Evolutionary conservation across 1,140 invertebrate genomes (phyloP).

Genomic region (Trichonephila clavipes): DNA sequence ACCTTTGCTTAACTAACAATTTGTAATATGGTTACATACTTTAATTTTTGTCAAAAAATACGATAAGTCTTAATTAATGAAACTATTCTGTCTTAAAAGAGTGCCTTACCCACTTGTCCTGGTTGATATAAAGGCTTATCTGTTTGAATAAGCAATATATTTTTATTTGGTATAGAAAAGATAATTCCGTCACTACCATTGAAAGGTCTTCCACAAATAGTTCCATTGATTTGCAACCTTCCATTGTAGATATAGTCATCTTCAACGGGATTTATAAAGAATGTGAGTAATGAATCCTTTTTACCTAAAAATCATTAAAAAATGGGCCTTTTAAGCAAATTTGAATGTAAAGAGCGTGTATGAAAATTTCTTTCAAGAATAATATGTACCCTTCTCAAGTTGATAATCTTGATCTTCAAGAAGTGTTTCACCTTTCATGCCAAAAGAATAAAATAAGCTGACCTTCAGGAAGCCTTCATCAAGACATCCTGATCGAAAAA

Average conservation of each 20-base stretch:
- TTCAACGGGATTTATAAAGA: slow-evolving; percentile 79
- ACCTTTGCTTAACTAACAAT: no score
- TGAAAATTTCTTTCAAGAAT: background rate
- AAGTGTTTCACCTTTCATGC: slow-evolving; percentile 31
- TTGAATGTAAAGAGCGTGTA: no score
- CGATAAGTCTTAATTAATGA: no score
- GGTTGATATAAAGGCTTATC: slow-evolving; percentile 86
- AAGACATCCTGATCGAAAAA: slow-evolving; percentile 81
- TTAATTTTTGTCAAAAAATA: no score
- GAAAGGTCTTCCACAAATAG: slow-evolving; percentile 82
- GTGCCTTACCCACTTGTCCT: slow-evolving; percentile 81
- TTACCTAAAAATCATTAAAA: slow-evolving; percentile 77
- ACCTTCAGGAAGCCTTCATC: slow-evolving; percentile 81
- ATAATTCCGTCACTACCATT: slow-evolving; percentile 81
- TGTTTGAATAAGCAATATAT: slow-evolving; percentile 81
- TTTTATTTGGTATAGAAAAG: slow-evolving; percentile 81
- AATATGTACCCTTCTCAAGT: slow-evolving; percentile 21
- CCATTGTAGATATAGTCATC: slow-evolving; percentile 81
- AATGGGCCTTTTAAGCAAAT: background rate
- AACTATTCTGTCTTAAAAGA: background rate
- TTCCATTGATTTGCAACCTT: slow-evolving; percentile 82
- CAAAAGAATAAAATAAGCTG: slow-evolving; percentile 78
- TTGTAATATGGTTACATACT: no score
- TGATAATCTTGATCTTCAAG: slow-evolving; percentile 4
- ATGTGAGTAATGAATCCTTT: slow-evolving; percentile 80